phyloP scores from a whole-genome alignment of 2,888 invertebrate genomes.

The Leucophenga montana region DNA sequence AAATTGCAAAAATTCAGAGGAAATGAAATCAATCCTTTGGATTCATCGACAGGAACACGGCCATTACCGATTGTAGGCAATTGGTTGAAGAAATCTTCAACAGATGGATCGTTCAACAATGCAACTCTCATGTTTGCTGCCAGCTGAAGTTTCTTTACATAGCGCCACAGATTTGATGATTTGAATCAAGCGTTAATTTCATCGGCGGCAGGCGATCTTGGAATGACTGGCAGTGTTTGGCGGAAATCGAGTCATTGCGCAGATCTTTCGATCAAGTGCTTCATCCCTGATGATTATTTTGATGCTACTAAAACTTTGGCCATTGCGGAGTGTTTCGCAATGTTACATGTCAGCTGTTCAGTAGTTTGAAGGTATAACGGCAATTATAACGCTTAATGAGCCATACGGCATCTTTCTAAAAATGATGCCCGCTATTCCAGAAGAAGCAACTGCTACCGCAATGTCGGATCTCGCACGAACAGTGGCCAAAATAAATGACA shows the following conservation, averaged over 20 bases:
- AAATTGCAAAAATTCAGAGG: slow-evolving; percentile 36
- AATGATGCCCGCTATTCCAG: not conserved
- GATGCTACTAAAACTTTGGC: slow-evolving; percentile 1
- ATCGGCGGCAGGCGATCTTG: slow-evolving; percentile 48
- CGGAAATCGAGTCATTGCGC: slow-evolving; percentile 50
- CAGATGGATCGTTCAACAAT: slow-evolving; percentile 38
- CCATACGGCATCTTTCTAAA: slow-evolving; percentile 8
- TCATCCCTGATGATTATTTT: slow-evolving; percentile 30
- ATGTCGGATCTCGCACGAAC: slow-evolving; percentile 9
- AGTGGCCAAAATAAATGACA: not conserved
- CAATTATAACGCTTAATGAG: slow-evolving; percentile 3
- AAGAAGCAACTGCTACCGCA: slow-evolving; percentile 17
- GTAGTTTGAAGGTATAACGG: not conserved
- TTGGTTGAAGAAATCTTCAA: slow-evolving; percentile 37
- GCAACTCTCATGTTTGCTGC: slow-evolving; percentile 41
- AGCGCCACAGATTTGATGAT: slow-evolving; percentile 27
- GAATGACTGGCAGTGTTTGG: slow-evolving; percentile 50
- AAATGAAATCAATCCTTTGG: slow-evolving; percentile 47
- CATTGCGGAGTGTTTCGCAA: slow-evolving; percentile 16
- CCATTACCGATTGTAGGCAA: slow-evolving; percentile 45
- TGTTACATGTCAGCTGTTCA: slow-evolving; percentile 6
- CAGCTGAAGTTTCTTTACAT: slow-evolving; percentile 38
- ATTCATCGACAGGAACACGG: slow-evolving; percentile 43
- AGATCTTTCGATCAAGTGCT: slow-evolving; percentile 54
- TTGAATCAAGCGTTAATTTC: slow-evolving; percentile 37